phyloP scores from a whole-genome alignment of 2,797 vertebrate species.

The Xenopus petersii region DNA sequence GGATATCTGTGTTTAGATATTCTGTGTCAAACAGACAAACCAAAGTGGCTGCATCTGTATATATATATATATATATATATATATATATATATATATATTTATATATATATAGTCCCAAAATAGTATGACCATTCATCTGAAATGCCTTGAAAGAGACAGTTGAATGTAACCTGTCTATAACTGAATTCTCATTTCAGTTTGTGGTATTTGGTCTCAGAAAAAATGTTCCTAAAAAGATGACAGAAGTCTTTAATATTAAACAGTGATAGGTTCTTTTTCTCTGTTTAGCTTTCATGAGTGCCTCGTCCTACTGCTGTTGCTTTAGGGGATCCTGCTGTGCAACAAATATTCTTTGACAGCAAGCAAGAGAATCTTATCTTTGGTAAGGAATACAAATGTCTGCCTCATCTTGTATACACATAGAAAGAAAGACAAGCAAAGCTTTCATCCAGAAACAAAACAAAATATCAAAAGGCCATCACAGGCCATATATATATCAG shows the following conservation, averaged over 20 bases:
- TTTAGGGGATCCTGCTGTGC: conserved; percentile 42
- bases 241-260: conserved; percentile 22
- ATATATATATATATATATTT: too few relatives aligned
- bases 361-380: conserved; percentile 47
- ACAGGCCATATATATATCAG: not conserved
- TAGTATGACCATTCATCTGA: not conserved
- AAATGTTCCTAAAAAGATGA: conserved; percentile 2
- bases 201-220: not conserved
- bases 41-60: too few relatives aligned
- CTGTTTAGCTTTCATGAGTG: not conserved
- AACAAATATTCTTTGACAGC: conserved; percentile 35
- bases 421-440: not conserved
- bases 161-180: not conserved
- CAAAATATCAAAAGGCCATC: not conserved
- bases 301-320: not conserved
- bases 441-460: too few relatives aligned
- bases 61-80: too few relatives aligned
- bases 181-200: not conserved
- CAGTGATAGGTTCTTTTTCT: conserved; percentile 14
- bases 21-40: too few relatives aligned
- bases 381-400: conserved; percentile 26
- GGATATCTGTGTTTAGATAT: too few relatives aligned
- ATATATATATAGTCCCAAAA: not conserved
- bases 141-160: conserved; percentile 5
- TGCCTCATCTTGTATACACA: not conserved